These are phyloP conservation scores for Noctua comes DNA, from an alignment of 2,888 invertebrate genomes.

Conservation along the genomic window DNA sequence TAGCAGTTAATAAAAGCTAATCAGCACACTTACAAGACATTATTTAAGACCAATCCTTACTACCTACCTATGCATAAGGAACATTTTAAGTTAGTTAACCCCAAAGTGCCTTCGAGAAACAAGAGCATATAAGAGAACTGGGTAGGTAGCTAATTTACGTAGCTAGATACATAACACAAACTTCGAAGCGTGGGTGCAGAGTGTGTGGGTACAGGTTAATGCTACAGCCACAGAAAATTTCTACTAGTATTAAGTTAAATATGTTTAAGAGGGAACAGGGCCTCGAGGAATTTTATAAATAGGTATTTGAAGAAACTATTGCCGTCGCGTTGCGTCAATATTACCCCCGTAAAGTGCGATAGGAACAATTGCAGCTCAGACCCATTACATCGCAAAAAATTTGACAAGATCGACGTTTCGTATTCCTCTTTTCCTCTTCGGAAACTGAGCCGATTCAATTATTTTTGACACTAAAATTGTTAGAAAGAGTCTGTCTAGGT, in stretches of 20 bases:
- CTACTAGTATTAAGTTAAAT: constrained; percentile 8
- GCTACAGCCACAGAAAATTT: constrained; percentile 11
- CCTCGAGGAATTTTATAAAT: too few relatives aligned
- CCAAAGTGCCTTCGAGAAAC: constrained; percentile 29
- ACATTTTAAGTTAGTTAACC: constrained; percentile 30
- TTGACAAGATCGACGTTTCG: too few relatives aligned
- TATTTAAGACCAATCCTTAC: background rate
- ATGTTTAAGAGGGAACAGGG: too few relatives aligned
- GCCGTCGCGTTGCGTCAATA: too few relatives aligned
- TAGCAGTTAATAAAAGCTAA: background rate
- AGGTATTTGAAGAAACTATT: too few relatives aligned
- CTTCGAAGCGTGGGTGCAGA: constrained; percentile 5
- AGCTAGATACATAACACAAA: constrained; percentile 8
- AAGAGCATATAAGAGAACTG: constrained; percentile 9
- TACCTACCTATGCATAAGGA: background rate
- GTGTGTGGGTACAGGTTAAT: constrained; percentile 12
- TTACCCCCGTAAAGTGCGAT: too few relatives aligned
- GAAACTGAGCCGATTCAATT: too few relatives aligned
- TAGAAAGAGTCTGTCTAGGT: too few relatives aligned
- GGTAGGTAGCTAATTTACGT: constrained; percentile 1
- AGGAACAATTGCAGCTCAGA: too few relatives aligned
- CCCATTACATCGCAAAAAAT: too few relatives aligned
- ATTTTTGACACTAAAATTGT: too few relatives aligned
- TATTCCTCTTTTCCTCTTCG: too few relatives aligned
- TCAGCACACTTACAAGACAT: background rate